Evolutionary conservation across 2,888 invertebrate species (phyloP).

Genomic region (Yponomeuta sedellus): DNA sequence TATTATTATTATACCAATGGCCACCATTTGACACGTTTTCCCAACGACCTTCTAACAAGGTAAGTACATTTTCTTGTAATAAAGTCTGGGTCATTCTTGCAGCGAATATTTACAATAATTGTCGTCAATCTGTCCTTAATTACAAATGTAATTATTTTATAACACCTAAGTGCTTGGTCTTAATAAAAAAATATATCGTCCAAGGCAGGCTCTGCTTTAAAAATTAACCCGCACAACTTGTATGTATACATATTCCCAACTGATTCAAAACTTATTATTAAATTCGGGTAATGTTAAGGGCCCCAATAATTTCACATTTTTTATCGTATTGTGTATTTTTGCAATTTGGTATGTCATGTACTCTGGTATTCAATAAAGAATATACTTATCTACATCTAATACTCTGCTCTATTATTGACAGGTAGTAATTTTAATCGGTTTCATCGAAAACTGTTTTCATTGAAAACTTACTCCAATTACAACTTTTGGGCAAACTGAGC

Average conservation of each 20-base stretch:
- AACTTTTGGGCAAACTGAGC: too few relatives aligned
- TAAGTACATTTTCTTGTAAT: neutral
- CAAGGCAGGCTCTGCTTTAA: neutral
- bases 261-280: neutral
- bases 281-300: too few relatives aligned
- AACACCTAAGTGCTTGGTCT: neutral
- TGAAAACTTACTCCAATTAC: too few relatives aligned
- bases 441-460: too few relatives aligned
- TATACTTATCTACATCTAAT: too few relatives aligned
- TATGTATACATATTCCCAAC: neutral
- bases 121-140: neutral
- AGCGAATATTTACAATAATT: neutral
- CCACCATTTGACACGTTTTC: neutral
- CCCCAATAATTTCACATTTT: too few relatives aligned
- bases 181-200: neutral
- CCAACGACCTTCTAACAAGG: neutral
- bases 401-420: too few relatives aligned
- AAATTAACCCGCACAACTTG: neutral
- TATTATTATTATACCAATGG: neutral
- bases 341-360: too few relatives aligned
- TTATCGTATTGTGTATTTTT: too few relatives aligned
- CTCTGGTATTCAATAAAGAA: too few relatives aligned
- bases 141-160: slow-evolving; percentile 1
- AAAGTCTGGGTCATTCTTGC: neutral
- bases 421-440: too few relatives aligned